Conservation (phyloP, 1,140 invertebrate genomes). For the Nymphalis io region DNA sequence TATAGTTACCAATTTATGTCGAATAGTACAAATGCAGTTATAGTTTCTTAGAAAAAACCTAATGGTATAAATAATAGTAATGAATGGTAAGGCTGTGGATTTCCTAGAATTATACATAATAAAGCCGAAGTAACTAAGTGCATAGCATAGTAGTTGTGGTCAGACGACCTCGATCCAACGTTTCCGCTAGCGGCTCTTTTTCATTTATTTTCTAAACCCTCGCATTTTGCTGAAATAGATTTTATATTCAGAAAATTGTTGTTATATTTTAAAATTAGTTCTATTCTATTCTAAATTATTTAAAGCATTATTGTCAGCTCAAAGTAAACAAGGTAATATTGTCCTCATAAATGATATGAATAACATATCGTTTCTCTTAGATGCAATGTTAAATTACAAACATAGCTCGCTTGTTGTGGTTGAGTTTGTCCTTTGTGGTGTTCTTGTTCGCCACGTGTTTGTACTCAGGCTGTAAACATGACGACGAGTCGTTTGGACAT, state of each 20-base stretch:
- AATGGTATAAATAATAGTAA: constrained; percentile 10
- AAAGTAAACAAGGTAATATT: too few relatives aligned
- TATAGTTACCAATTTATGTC: too few relatives aligned
- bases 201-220: constrained; percentile 10
- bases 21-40: background rate
- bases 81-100: constrained; percentile 23
- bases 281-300: too few relatives aligned
- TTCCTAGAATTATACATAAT: constrained; percentile 35
- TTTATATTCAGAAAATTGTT: too few relatives aligned
- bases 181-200: constrained; percentile 26
- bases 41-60: constrained; percentile 5
- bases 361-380: background rate
- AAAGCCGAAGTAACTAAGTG: constrained; percentile 33
- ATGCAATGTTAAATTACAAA: constrained; percentile 5
- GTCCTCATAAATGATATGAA: too few relatives aligned
- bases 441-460: constrained; percentile 51
- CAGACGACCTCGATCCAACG: constrained; percentile 32
- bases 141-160: constrained; percentile 33
- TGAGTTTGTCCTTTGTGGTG: constrained; percentile 38
- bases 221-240: too few relatives aligned
- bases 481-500: constrained; percentile 2
- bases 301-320: too few relatives aligned
- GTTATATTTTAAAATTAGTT: too few relatives aligned
- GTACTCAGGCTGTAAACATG: constrained; percentile 36
- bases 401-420: constrained; percentile 36